phyloP scores from a whole-genome alignment of 2,113 vertebrate species.

The Anoplopoma fimbria region DNA sequence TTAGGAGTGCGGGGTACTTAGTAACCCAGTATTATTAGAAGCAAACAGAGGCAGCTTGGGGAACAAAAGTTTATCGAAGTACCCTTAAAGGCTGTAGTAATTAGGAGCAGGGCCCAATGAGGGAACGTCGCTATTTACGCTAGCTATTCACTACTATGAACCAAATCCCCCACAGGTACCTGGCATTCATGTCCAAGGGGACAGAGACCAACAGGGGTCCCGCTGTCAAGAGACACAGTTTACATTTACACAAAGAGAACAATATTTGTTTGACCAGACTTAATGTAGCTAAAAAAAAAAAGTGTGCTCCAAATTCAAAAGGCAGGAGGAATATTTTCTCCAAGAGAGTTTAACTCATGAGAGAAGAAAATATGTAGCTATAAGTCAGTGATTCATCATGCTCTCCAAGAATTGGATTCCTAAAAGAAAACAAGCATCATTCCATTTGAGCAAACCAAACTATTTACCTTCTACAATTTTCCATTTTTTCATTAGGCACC shows the following conservation, averaged over 20 bases:
- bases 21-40: slow-evolving; percentile 70
- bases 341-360: slow-evolving; percentile 8
- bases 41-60: slow-evolving; percentile 74
- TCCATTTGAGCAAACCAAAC: slow-evolving; percentile 35
- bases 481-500: slow-evolving; percentile 42
- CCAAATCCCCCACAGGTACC: slow-evolving; percentile 44
- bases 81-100: slow-evolving; percentile 50
- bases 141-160: slow-evolving; percentile 38
- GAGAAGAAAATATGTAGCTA: neutral
- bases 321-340: neutral
- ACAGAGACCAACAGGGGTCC: slow-evolving; percentile 18
- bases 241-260: neutral
- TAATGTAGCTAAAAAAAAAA: neutral
- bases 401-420: slow-evolving; percentile 2
- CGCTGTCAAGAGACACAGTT: neutral
- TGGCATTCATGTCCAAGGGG: slow-evolving; percentile 16
- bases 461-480: slow-evolving; percentile 14
- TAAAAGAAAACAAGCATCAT: slow-evolving; percentile 3
- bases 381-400: slow-evolving; percentile 13
- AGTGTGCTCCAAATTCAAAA: slow-evolving; percentile 8
- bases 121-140: slow-evolving; percentile 51
- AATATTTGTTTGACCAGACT: neutral
- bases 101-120: slow-evolving; percentile 43
- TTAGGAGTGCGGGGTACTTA: slow-evolving; percentile 57
- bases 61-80: slow-evolving; percentile 48